Conservation (phyloP, 2,888 invertebrate genomes). For the Geophilus truncorum region DNA sequence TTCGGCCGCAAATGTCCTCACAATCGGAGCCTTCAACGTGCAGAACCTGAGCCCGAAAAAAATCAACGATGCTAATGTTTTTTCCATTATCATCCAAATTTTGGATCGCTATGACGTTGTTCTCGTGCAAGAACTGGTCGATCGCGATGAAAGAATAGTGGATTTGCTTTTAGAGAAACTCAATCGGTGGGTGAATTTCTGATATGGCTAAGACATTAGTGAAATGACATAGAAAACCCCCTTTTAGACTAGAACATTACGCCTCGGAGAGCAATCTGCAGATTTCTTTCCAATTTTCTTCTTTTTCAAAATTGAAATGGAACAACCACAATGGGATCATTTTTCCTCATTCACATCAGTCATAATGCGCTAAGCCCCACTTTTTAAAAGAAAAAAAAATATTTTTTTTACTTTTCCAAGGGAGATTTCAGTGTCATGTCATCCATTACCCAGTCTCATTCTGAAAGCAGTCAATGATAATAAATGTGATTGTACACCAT, state of each 20-base stretch:
- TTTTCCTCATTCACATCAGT: background rate
- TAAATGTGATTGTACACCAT: background rate
- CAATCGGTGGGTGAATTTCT: background rate
- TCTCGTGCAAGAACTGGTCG: slow-evolving; percentile 28
- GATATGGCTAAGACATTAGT: background rate
- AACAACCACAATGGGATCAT: background rate
- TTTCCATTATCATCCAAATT: background rate
- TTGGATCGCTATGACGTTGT: slow-evolving; percentile 19
- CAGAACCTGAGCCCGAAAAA: background rate
- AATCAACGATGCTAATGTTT: background rate
- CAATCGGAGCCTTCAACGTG: background rate
- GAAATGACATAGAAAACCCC: background rate
- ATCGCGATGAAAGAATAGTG: background rate
- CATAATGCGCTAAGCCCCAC: background rate
- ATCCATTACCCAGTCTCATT: background rate
- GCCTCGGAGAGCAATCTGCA: background rate
- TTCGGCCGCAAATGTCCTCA: background rate
- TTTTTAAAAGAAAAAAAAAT: background rate
- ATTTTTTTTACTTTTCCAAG: background rate
- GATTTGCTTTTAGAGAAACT: background rate
- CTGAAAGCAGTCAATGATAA: background rate
- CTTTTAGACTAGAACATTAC: background rate
- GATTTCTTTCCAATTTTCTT: background rate
- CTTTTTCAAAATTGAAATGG: background rate
- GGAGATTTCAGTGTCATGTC: background rate